Base-by-base conservation (phyloP, 2,113 vertebrate species). In the Ceratotherium simum region DNA sequence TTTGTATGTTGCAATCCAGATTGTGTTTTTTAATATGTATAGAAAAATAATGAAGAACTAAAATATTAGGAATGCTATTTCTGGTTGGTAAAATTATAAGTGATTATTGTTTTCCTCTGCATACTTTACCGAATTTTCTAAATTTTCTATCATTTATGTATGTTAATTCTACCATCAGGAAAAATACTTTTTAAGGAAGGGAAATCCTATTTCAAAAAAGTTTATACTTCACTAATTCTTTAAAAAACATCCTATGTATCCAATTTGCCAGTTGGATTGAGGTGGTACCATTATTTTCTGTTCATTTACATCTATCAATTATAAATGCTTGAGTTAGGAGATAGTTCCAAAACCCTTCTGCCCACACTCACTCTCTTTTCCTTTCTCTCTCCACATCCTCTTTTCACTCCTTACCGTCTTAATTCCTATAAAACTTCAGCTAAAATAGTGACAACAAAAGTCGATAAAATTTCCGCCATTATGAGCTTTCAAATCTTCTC, bases 101-200 rank as follows among this genome's bases (percentile, higher is more conserved):
- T 70, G 54, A 36, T 91, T 78, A 56, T 18, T 90, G 18, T 42
- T 85, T 95, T 95, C 51, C 4, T 70, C 36, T 93, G 60, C 42
- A n/a, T 62, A 20, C 33, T 70, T 90, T 31, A 62, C 39, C 67
- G 5, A 54, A 39, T 86, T 95, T 95, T 36, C 73, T 70, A 16
- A 54, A 39, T 86, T 95, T 95, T 36, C 73, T 70, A 16, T 81
- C 51, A 73, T 64, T 48, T 0, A 5, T 62, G 1, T 79, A 3
- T 79, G 7, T 86, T 80, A 85, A 27, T 96, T 78, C 80, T 95
- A 91, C 39, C 78, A 62, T 46, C 8, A 56, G 46, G 7, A 31
- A 90, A 95, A 78, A 93, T 72, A 46, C 6, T 25, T 86, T 83
- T 92, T 96, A 95, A 87, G 54, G 56, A 72, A 81, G 31, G 51